phyloP scores from a whole-genome alignment of 2,888 invertebrate species.

The Cataglyphis altisquamis region DNA sequence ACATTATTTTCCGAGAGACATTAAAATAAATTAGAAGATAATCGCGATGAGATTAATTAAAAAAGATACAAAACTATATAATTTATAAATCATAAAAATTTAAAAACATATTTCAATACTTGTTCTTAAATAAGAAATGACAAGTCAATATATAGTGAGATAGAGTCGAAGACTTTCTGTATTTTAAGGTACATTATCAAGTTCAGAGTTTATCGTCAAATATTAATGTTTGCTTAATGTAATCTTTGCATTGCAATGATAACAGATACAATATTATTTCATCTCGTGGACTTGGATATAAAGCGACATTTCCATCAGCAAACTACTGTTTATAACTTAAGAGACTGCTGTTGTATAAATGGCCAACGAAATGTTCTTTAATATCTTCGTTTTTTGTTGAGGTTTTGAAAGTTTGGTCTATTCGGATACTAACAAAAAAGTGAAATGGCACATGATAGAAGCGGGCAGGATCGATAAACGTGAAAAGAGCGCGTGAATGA shows the following conservation, averaged over 20 bases:
- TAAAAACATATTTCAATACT: neutral
- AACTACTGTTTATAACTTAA: neutral
- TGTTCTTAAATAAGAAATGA: neutral
- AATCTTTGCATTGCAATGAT: neutral
- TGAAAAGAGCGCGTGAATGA: conserved; percentile 72
- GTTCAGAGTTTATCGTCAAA: neutral
- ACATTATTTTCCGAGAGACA: neutral
- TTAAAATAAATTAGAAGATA: neutral
- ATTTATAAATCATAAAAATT: neutral
- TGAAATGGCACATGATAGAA: conserved; percentile 30
- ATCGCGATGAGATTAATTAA: neutral
- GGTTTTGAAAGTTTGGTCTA: conserved; percentile 61
- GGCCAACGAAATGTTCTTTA: conserved; percentile 28
- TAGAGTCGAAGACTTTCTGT: neutral
- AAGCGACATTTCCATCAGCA: neutral
- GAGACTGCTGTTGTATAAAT: neutral
- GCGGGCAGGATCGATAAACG: conserved; percentile 60
- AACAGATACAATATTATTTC: neutral
- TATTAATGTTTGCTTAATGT: neutral
- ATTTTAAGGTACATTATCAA: neutral
- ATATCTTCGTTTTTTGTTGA: conserved; percentile 63
- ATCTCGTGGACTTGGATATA: neutral
- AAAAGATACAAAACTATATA: neutral
- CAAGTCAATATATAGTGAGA: neutral
- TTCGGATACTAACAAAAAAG: conserved; percentile 42